These are phyloP conservation scores for Eolophus roseicapilla DNA, from an alignment of 2,113 vertebrate genomes.

Conservation along the genomic window DNA sequence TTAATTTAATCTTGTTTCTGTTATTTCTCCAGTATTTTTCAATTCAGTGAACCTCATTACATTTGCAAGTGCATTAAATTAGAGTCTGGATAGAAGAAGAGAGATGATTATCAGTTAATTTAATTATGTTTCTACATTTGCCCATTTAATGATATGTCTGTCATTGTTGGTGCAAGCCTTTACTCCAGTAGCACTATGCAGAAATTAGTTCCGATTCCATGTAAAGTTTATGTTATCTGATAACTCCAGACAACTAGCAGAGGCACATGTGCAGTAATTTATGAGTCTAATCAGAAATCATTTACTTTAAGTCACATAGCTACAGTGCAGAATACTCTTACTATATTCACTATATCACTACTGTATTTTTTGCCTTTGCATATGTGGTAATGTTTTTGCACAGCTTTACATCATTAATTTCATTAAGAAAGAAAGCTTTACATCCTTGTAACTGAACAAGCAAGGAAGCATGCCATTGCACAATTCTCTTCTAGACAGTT, in stretches of 20 bases:
- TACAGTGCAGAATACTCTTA: conserved; percentile 1
- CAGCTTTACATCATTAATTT: neutral
- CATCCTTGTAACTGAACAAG: neutral
- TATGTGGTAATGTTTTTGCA: neutral
- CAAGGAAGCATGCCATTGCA: neutral
- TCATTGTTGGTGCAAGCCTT: conserved; percentile 68
- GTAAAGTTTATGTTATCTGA: conserved; percentile 72
- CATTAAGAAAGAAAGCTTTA: neutral
- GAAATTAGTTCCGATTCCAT: conserved; percentile 64
- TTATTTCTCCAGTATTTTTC: conserved; percentile 79
- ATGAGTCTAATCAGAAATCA: conserved; percentile 63
- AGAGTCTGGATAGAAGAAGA: conserved; percentile 75
- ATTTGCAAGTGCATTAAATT: conserved; percentile 79
- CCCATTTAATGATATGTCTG: conserved; percentile 73
- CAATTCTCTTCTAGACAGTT: neutral
- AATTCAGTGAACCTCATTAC: conserved; percentile 77
- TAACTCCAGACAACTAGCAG: conserved; percentile 43
- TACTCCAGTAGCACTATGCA: conserved; percentile 46
- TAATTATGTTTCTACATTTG: conserved; percentile 80
- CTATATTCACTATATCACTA: neutral
- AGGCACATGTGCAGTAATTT: conserved; percentile 41
- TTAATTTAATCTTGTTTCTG: conserved; percentile 85
- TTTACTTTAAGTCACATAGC: conserved; percentile 53
- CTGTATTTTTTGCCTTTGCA: neutral
- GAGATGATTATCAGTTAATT: conserved; percentile 83